Evolutionary conservation across 2,797 vertebrate species (phyloP).

Genomic region (Gambusia yucatana): DNA sequence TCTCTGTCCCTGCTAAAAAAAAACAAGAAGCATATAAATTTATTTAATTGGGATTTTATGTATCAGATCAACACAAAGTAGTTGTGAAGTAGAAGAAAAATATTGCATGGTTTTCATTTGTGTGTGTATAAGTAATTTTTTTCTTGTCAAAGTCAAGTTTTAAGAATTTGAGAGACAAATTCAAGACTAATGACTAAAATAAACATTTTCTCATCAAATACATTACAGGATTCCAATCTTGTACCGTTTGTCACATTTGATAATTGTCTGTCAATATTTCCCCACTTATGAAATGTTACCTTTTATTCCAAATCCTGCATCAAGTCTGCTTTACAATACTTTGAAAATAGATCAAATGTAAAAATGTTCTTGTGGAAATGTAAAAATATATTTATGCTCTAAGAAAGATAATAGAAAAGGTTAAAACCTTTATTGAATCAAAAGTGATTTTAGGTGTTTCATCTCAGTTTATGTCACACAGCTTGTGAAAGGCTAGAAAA

Average conservation of each 20-base stretch:
- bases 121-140: not conserved
- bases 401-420: not conserved
- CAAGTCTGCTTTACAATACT: no score
- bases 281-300: not conserved
- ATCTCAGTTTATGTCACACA: not conserved
- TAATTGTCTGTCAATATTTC: not conserved
- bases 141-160: not conserved
- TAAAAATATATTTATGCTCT: not conserved
- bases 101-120: no score
- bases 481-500: not conserved
- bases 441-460: not conserved
- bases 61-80: no score
- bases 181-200: not conserved
- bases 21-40: no score
- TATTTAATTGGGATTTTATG: no score
- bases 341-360: no score
- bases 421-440: not conserved
- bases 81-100: no score
- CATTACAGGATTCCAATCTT: not conserved
- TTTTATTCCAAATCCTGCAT: not conserved
- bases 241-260: not conserved
- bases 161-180: not conserved
- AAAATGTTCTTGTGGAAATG: not conserved
- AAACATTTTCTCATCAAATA: not conserved
- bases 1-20: no score